Base-by-base conservation (phyloP, 1,140 invertebrate species). In the Hetaerina americana region DNA sequence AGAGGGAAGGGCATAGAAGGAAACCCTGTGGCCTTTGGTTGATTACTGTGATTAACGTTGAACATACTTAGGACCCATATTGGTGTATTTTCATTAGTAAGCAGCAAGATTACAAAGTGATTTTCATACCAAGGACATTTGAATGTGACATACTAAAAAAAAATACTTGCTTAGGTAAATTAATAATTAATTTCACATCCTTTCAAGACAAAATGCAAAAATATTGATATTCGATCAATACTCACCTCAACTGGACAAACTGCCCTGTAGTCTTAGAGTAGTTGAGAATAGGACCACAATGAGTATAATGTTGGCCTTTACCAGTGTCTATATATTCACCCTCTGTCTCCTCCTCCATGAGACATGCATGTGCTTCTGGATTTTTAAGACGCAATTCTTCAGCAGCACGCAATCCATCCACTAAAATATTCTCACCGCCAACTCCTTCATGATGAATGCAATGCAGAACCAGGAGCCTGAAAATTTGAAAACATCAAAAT, bases 351-450 rank as follows among this genome's bases (percentile, higher is more conserved):
- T 82, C 84, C 2, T 76, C 82, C 0, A 80, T 82, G 5, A 92
- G 80, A 24, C 85, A 77, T 5, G 87, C 76, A 74, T 86, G 92
- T 49, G 83, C 82, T 1, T 83, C 77, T 5, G 84, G 85, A 77
- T 81, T 75, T 1, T 81, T 77, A 25, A 80, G 73, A 57, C 81
- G 83, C 24, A 92, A 77, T 70, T 82, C 78, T n/a, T 81, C 76
- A 0, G 88, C 89, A 22, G 84, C 87, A 72, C 86, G 80, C 76
- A 90, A 87, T 0, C 89, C 90, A 76, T 92, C 90, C 0, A 88
- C 86, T 12, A 91, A 79, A 27, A 90, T 78, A 1, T 85, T 90
- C 71, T 91, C 84, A 0, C 90, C 90, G 0, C 90, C 90, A 0
- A 75, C 77, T 28, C 80, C 80, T 0, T 85, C 84, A 18, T 84